phyloP scores from a whole-genome alignment of 2,888 invertebrate genomes.

The Hyposoter didymator region DNA sequence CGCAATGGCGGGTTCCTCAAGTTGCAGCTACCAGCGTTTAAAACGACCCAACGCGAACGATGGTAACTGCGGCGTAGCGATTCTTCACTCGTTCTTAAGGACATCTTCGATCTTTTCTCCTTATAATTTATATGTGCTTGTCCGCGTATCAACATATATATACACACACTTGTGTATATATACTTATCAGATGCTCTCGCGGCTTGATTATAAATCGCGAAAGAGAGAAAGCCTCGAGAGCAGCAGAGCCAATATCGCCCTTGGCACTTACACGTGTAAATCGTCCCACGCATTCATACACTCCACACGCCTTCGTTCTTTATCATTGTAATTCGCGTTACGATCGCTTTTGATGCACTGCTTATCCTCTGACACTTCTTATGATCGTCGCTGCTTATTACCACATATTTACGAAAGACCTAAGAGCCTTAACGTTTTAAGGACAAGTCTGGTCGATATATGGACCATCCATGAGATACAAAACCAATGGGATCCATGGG shows the following conservation, averaged over 20 bases:
- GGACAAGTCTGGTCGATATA: too few relatives aligned
- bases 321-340: slow-evolving; percentile 50
- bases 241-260: slow-evolving; percentile 5
- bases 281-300: slow-evolving; percentile 40
- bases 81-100: slow-evolving; percentile 31
- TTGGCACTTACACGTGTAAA: slow-evolving; percentile 58
- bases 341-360: slow-evolving; percentile 47
- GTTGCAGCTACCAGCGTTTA: slow-evolving; percentile 41
- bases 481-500: too few relatives aligned
- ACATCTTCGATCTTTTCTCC: slow-evolving; percentile 22
- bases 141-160: not conserved
- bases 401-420: not conserved
- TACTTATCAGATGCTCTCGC: slow-evolving; percentile 64
- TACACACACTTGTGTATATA: not conserved
- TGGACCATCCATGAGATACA: too few relatives aligned
- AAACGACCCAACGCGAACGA: slow-evolving; percentile 31
- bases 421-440: too few relatives aligned
- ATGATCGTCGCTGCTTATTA: not conserved
- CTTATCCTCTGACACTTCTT: not conserved
- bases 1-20: slow-evolving; percentile 30
- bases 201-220: slow-evolving; percentile 18
- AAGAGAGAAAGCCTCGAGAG: slow-evolving; percentile 18
- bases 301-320: slow-evolving; percentile 42
- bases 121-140: not conserved
- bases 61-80: slow-evolving; percentile 13